A percentile compares a stretch with the other conserved stretches of the same genome.
Conservation (phyloP, 2,797 vertebrate species). For the Cuculus canorus region DNA sequence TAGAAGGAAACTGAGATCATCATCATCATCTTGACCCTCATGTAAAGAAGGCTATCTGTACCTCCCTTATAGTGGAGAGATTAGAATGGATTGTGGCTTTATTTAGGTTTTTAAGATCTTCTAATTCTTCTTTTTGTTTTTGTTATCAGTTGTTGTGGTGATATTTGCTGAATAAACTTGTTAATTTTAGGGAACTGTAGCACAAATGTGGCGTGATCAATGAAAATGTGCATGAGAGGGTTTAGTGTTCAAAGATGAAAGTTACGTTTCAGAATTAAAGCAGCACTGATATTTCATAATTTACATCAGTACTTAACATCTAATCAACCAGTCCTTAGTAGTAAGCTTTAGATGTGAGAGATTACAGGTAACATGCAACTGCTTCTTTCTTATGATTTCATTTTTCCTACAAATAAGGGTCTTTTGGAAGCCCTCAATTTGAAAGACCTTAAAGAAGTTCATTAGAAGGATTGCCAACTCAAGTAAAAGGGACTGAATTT, state of each 20-base stretch:
- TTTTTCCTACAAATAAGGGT: background rate
- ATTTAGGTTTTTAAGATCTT: fast-evolving
- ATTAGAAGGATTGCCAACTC: background rate
- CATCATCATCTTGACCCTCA: background rate
- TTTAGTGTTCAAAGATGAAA: background rate
- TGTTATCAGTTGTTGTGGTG: background rate
- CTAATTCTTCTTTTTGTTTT: background rate
- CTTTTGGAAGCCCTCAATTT: background rate
- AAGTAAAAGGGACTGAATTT: background rate
- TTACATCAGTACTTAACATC: background rate
- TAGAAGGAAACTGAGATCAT: background rate
- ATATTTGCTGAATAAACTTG: background rate
- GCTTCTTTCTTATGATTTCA: background rate
- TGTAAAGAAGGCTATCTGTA: background rate
- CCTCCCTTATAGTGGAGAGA: background rate
- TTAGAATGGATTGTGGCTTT: background rate
- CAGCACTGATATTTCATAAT: background rate
- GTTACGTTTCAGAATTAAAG: background rate
- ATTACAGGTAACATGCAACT: background rate
- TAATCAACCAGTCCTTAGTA: background rate
- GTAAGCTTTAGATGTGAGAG: background rate
- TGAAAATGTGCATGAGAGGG: background rate
- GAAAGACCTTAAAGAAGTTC: background rate
- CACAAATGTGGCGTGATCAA: background rate
- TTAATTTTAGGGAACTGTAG: background rate